phyloP scores from a whole-genome alignment of 2,797 vertebrate species.

The Clarias platycephalus region DNA sequence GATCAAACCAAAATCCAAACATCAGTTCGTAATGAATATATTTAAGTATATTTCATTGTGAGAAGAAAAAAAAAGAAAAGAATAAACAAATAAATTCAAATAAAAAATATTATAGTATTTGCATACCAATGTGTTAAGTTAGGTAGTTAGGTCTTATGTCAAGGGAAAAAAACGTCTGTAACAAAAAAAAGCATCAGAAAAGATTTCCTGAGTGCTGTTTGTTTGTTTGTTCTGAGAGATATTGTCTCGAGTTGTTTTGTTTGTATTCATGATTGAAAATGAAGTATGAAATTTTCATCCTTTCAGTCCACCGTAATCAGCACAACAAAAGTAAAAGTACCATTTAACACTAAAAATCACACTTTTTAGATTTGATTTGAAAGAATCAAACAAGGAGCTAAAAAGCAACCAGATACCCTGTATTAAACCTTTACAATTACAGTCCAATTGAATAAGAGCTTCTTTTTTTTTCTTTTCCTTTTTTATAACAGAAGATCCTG shows the following conservation, averaged over 20 bases:
- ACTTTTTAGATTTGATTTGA: constrained; percentile 80
- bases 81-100: neutral
- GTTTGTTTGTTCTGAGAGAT: constrained; percentile 74
- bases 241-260: constrained; percentile 48
- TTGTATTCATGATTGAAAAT: constrained; percentile 31
- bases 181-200: constrained; percentile 63
- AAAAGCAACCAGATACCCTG: constrained; percentile 91
- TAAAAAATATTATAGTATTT: constrained; percentile 72
- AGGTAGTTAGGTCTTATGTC: constrained; percentile 78
- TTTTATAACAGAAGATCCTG: constrained; percentile 65
- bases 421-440: constrained; percentile 79
- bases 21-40: neutral
- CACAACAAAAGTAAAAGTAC: constrained; percentile 78
- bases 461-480: constrained; percentile 45
- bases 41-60: constrained; percentile 65
- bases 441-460: constrained; percentile 76
- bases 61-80: constrained; percentile 36
- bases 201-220: constrained; percentile 82
- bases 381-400: constrained; percentile 67
- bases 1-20: neutral
- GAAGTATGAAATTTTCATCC: constrained; percentile 48
- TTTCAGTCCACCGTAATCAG: constrained; percentile 66
- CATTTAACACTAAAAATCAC: constrained; percentile 76
- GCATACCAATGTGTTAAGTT: constrained; percentile 71
- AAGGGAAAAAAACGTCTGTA: constrained; percentile 62